Conservation (phyloP, 2,113 vertebrate genomes). For the Myxocyprinus asiaticus region DNA sequence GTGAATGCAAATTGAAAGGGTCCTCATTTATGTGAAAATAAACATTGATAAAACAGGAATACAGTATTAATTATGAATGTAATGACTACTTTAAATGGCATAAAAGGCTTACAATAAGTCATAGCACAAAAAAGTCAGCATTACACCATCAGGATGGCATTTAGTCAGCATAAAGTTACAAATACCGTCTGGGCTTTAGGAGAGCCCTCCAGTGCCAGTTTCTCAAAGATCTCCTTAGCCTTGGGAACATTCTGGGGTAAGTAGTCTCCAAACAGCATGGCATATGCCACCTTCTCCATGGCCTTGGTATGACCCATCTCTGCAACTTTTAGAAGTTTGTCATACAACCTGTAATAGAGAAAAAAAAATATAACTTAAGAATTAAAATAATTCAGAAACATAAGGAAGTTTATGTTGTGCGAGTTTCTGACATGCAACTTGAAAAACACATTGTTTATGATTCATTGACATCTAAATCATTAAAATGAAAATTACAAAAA, state of each 20-base stretch:
- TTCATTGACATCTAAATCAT: no score
- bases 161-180: not conserved
- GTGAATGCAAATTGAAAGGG: slow-evolving; percentile 48
- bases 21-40: no score
- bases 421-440: no score
- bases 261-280: slow-evolving; percentile 93
- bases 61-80: no score
- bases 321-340: slow-evolving; percentile 87
- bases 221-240: slow-evolving; percentile 90
- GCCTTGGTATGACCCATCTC: slow-evolving; percentile 90
- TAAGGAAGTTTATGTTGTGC: no score
- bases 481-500: no score
- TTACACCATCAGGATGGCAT: not conserved
- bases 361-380: not conserved
- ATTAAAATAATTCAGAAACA: no score
- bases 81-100: no score
- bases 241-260: slow-evolving; percentile 84
- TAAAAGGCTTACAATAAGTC: no score
- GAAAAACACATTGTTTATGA: no score
- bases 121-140: not conserved
- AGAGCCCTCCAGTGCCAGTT: slow-evolving; percentile 88
- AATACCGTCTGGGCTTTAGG: slow-evolving; percentile 92
- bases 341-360: slow-evolving; percentile 81
- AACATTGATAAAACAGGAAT: no score
- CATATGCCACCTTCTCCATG: slow-evolving; percentile 93